Percentiles rank a stretch among this genome's conserved stretches.
Evolutionary conservation across 1,140 invertebrate species (phyloP).

Genomic region (Lucilia sericata): DNA sequence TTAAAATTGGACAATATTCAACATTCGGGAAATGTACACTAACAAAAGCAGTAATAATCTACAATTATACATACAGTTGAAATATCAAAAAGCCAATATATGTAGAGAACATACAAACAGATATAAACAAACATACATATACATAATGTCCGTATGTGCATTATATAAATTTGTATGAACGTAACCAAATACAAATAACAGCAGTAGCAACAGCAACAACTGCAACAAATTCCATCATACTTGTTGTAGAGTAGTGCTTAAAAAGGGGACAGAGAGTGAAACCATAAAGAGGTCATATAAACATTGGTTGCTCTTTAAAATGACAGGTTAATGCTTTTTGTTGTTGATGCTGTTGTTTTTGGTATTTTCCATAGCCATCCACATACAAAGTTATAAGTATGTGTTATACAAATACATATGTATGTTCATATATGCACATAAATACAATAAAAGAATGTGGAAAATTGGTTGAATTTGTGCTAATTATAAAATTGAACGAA

Average conservation of each 20-base stretch:
- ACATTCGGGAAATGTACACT: background rate
- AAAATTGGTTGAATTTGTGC: background rate
- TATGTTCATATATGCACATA: no score
- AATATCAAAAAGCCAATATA: slow-evolving; percentile 22
- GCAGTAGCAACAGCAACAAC: background rate
- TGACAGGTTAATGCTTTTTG: background rate
- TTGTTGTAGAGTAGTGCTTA: no score
- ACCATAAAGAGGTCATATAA: background rate
- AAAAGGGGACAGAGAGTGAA: background rate
- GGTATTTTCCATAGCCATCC: background rate
- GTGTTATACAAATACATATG: background rate
- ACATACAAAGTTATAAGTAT: background rate
- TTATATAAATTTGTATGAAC: background rate
- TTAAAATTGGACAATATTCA: background rate
- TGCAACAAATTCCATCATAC: background rate
- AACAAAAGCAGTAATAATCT: background rate
- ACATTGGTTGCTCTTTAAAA: background rate
- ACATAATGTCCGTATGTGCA: background rate
- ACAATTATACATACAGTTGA: background rate
- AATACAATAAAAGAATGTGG: background rate
- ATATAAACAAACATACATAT: background rate
- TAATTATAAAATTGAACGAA: slow-evolving; percentile 2
- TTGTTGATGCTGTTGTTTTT: background rate
- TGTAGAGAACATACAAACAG: background rate
- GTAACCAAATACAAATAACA: background rate